Percentiles rank a stretch among this genome's conserved stretches.
Evolutionary conservation across 2,113 vertebrate genomes (phyloP).

Genomic region (Ammodytes dubius): DNA sequence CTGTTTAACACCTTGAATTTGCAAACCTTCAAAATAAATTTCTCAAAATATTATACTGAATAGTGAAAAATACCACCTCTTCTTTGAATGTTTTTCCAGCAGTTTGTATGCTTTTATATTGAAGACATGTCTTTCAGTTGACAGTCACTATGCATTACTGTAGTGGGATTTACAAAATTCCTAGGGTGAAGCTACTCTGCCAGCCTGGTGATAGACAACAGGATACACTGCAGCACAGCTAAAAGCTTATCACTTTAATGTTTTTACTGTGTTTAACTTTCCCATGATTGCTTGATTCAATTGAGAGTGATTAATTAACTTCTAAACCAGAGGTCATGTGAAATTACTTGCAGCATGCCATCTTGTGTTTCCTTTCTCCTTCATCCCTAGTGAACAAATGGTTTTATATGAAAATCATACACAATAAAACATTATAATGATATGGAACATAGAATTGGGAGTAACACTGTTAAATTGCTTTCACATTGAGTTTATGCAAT

Average conservation of each 20-base stretch:
- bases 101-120: conserved; percentile 25
- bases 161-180: conserved; percentile 14
- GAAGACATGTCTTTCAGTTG: conserved; percentile 11
- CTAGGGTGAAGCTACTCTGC: conserved; percentile 33
- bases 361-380: conserved; percentile 40
- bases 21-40: background rate
- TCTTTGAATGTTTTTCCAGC: conserved; percentile 26
- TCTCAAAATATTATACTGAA: background rate
- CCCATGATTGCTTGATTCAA: conserved; percentile 58
- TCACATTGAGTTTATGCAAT: no score
- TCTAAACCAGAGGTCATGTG: conserved; percentile 69
- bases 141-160: conserved; percentile 5
- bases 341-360: conserved; percentile 61
- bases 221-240: conserved; percentile 47
- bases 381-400: conserved; percentile 37
- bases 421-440: background rate
- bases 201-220: conserved; percentile 59
- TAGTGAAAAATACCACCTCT: background rate
- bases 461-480: background rate
- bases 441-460: background rate
- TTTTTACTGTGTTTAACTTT: conserved; percentile 60
- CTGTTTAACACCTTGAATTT: background rate
- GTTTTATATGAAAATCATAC: conserved; percentile 10
- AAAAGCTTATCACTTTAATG: conserved; percentile 51
- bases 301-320: conserved; percentile 64